Evolutionary conservation across 1,140 invertebrate genomes (phyloP).

Genomic region (Nasonia vitripennis): DNA sequence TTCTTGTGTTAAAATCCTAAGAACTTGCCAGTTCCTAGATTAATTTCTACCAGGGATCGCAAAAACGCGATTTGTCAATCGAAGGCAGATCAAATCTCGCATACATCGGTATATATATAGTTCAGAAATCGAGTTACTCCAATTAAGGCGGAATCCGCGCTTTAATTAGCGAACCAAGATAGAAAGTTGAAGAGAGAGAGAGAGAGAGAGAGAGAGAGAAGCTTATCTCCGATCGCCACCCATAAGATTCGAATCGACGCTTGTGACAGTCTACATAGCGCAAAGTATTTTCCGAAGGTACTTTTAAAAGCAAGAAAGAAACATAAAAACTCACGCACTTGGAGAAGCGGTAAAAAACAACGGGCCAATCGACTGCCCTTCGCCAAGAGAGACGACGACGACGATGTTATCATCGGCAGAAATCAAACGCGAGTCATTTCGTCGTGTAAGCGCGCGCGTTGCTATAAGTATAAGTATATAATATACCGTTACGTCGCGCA

Average conservation of each 20-base stretch:
- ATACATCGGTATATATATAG: too few relatives aligned
- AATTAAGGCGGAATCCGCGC: slow-evolving; percentile 66
- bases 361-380: neutral
- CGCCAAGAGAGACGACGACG: neutral
- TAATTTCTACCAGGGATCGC: neutral
- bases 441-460: slow-evolving; percentile 19
- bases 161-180: slow-evolving; percentile 58
- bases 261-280: neutral
- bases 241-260: neutral
- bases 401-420: slow-evolving; percentile 55
- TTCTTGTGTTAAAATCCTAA: too few relatives aligned
- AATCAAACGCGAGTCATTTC: slow-evolving; percentile 61
- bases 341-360: neutral
- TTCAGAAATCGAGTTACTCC: slow-evolving; percentile 57
- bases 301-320: neutral
- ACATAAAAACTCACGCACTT: neutral
- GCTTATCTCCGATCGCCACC: neutral
- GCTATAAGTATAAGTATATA: neutral
- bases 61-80: slow-evolving; percentile 32
- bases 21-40: too few relatives aligned
- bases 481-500: slow-evolving; percentile 56
- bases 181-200: slow-evolving; percentile 5
- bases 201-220: slow-evolving; percentile 1
- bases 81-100: slow-evolving; percentile 35
- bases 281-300: neutral